Evolutionary conservation across 2,888 invertebrate genomes (phyloP), one percentile per base, ranked within the genome.

Genomic region (Galerucella calmariensis): DNA sequence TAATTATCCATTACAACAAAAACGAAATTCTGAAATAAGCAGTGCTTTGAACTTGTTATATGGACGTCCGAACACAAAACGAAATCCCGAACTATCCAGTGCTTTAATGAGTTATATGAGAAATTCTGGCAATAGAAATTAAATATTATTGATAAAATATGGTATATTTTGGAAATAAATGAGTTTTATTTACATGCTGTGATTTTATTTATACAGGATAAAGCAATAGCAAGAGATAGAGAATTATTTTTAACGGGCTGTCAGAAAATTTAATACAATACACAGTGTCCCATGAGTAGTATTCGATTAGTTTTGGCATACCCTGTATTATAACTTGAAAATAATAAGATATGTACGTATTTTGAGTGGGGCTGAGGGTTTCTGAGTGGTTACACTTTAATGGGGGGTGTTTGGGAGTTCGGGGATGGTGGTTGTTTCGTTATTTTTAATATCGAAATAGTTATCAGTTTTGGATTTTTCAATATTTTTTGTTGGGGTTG

Each of bases 11-110:
- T 27, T 65, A 24, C 65, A 70, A 1, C 75, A 77, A 14, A 78
- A 76, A 16, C 72, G 75, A 65, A 78, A 78, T 35, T 73, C 76
- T 0, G 78, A 78, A 72, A 14, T 78, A 51, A 78, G 78, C 58
- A 78, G 76, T 53, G 78, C 78, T 10, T 66, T 78, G 51, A 72
- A 73, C 62, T 63, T 69, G 48, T 61, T 78, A 16, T 78, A 78
- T 67, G 75, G 78, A 5, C 70, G 65, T 11, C 69, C 59, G 3
- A 74, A 75, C 11, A 71, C 69, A 4, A 78, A 78, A 67, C 68
- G 78, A n/a, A 78, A 78, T 59, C 78, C 78, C 0, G 78, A 78
- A 48, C 12, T 78, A 20, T 78, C 78, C 0, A 76, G 74, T 10
- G 78, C 76, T n/a, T 63, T 78, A 35, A 62, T 78, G 61, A 70